Evolutionary conservation across 2,797 vertebrate genomes (phyloP), one percentile per base, ranked within the genome.

Genomic region (Sylvia borin): DNA sequence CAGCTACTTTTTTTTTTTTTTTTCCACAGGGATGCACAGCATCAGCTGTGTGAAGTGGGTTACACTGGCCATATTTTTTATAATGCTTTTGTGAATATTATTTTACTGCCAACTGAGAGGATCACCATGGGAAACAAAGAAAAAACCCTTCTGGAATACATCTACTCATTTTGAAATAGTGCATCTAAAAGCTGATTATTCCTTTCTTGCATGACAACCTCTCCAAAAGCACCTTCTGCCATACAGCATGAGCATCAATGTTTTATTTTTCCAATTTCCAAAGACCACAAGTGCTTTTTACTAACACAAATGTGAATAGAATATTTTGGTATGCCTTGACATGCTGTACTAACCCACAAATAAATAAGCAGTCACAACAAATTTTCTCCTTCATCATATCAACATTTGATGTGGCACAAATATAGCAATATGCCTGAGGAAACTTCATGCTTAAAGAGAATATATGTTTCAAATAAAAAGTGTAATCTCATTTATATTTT

Each of bases 321-420:
- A 86, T 81, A 84, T 92, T 92, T 90, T 86, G 29, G 27, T 81
- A 17, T 88, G 84, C 65, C 61, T 94, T 89, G 50, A 88, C 50
- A 80, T 70, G 62, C 66, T 84, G 51, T 88, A 68, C 54, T 93
- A 96, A 92, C 92, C 47, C 55, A 38, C 85, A 72, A 94, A 96
- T 88, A 97, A 96, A 93, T 74, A 96, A 96, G 65, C 76, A 93
- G 91, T 95, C 43, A 48, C 43, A 79, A 58, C 17, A 83, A 91
- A 85, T 89, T 95, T 92, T 89, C 84, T 81, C 55, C 68, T 87
- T 65, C 22, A 15, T 95, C 85, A 93, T 70, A 87, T 95, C 92
- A 94, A 70, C 80, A 81, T 96, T 97, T 97, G 95, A 95, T 85
- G 86, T 93, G 65, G 47, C 78, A 96, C 85, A 97, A 97, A 96